These are phyloP conservation scores for Adoxophyes honmai DNA, from an alignment of 1,140 invertebrate species.

Conservation along the genomic window DNA sequence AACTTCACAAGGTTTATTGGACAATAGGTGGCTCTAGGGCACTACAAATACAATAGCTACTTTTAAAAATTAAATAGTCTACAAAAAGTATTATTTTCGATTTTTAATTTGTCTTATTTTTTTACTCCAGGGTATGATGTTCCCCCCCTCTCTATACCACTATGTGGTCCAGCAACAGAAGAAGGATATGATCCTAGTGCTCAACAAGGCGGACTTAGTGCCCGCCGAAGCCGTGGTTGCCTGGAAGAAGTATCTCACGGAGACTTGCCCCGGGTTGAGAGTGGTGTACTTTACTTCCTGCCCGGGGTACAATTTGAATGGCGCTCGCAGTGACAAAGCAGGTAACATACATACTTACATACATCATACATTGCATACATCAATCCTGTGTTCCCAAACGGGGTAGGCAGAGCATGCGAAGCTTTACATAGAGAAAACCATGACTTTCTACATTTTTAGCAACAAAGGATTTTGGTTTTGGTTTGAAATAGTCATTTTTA, in stretches of 20 bases:
- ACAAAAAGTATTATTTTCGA: too few species aligned
- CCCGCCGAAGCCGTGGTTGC: slow-evolving; percentile 89
- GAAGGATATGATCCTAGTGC: slow-evolving; percentile 90
- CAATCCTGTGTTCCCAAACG: too few species aligned
- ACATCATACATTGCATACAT: slow-evolving; percentile 14
- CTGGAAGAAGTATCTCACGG: slow-evolving; percentile 90
- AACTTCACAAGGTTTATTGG: too few species aligned
- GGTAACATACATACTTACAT: slow-evolving; percentile 58
- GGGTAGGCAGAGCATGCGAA: too few species aligned
- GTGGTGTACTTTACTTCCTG: slow-evolving; percentile 92
- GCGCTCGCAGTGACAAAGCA: slow-evolving; percentile 72
- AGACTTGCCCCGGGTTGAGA: slow-evolving; percentile 85
- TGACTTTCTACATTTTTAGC: background rate
- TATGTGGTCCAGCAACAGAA: slow-evolving; percentile 85
- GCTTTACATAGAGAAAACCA: too few species aligned
- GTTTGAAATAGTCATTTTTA: slow-evolving; percentile 71
- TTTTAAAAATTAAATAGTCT: too few species aligned
- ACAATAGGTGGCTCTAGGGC: too few species aligned
- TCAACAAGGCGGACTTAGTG: slow-evolving; percentile 96
- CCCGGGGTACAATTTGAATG: slow-evolving; percentile 85
- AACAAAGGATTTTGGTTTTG: background rate
- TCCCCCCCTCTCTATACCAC: slow-evolving; percentile 93
- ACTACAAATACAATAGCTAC: too few species aligned
- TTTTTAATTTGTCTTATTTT: too few species aligned
- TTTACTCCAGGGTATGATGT: slow-evolving; percentile 88